Conservation (phyloP, 2,113 vertebrate genomes). For the Bos indicus region DNA sequence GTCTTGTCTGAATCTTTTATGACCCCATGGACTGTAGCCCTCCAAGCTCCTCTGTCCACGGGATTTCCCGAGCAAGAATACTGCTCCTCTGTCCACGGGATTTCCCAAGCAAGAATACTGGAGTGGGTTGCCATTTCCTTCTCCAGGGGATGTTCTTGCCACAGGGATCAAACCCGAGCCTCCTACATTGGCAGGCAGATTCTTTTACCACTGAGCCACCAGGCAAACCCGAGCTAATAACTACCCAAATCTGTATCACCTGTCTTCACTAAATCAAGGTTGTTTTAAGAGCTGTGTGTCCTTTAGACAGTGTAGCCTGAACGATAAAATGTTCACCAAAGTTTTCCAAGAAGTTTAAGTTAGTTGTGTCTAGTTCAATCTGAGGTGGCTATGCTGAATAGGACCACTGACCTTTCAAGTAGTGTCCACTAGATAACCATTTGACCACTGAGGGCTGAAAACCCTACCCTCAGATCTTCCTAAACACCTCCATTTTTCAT, state of each 20-base stretch:
- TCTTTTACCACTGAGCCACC: not conserved
- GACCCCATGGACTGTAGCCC: not conserved
- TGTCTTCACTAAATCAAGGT: not conserved
- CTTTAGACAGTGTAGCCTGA: not conserved
- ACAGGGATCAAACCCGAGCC: not conserved
- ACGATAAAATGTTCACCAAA: not conserved
- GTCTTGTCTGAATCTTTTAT: not conserved
- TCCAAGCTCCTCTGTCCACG: not conserved
- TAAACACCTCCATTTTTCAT: not conserved
- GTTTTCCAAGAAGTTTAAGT: not conserved
- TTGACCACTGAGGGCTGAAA: not conserved
- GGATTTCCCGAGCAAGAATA: no score
- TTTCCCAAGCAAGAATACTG: not conserved
- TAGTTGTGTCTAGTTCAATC: not conserved
- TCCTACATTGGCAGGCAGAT: not conserved
- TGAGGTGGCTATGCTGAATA: not conserved
- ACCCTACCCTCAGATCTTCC: not conserved
- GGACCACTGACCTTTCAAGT: not conserved
- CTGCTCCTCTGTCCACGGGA: not conserved
- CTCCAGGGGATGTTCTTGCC: not conserved
- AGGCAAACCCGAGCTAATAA: not conserved
- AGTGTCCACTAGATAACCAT: not conserved
- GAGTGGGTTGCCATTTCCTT: not conserved
- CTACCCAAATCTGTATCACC: not conserved
- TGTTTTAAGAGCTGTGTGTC: not conserved